These are phyloP conservation scores for Chloromyia formosa DNA, from an alignment of 2,888 invertebrate genomes.

Conservation along the genomic window DNA sequence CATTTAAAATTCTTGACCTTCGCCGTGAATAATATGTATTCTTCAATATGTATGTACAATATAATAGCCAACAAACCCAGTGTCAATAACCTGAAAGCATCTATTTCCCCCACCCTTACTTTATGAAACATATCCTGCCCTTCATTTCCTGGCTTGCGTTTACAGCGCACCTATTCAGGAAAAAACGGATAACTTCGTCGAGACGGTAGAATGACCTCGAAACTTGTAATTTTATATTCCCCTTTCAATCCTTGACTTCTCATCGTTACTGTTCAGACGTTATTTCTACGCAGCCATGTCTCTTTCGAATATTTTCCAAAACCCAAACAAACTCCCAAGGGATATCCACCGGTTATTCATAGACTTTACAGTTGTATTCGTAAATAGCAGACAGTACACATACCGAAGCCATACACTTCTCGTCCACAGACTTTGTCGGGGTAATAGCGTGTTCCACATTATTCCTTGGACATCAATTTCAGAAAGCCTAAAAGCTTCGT, in stretches of 20 bases:
- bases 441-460: not conserved
- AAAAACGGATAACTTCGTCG: slow-evolving; percentile 4
- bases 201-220: slow-evolving; percentile 42
- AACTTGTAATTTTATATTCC: slow-evolving; percentile 23
- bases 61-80: too few species aligned
- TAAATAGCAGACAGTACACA: not conserved
- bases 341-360: slow-evolving; percentile 5
- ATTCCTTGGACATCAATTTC: not conserved
- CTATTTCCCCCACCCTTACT: too few species aligned
- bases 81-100: too few species aligned
- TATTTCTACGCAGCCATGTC: not conserved
- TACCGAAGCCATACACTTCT: not conserved
- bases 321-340: slow-evolving; percentile 42
- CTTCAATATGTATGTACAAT: too few species aligned
- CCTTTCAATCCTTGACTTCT: not conserved
- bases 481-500: slow-evolving; percentile 19
- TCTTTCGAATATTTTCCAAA: not conserved
- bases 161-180: not conserved
- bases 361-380: not conserved
- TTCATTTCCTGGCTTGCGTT: too few species aligned
- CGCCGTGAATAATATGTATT: too few species aligned
- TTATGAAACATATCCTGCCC: too few species aligned
- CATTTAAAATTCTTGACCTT: too few species aligned
- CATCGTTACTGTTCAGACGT: not conserved
- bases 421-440: not conserved